Percentiles rank a stretch among this genome's conserved stretches.
These are phyloP conservation scores for Vombatus ursinus DNA, from an alignment of 2,113 vertebrate species.

Conservation along the genomic window DNA sequence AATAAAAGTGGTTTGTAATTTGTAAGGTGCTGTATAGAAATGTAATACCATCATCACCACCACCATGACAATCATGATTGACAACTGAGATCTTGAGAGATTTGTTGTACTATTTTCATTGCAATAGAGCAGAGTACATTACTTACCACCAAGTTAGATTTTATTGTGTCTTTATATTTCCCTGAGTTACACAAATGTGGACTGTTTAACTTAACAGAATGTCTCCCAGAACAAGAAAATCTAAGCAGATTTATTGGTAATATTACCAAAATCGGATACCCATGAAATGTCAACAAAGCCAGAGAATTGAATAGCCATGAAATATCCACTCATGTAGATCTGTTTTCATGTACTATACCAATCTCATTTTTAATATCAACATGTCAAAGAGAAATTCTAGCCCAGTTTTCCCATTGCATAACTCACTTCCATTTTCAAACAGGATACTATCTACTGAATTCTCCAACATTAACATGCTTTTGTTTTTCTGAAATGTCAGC, in stretches of 20 bases:
- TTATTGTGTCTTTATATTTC: not conserved
- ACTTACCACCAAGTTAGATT: slow-evolving; percentile 19
- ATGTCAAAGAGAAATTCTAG: not conserved
- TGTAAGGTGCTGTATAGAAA: not conserved
- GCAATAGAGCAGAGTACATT: not conserved
- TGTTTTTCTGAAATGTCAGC: slow-evolving; percentile 16
- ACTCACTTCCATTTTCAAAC: not conserved
- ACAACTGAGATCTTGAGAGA: not conserved
- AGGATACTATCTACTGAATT: not conserved
- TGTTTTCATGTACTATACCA: not conserved
- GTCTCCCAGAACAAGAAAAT: slow-evolving; percentile 34
- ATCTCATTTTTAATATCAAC: not conserved
- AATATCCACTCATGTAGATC: slow-evolving; percentile 4
- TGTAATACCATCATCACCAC: not conserved
- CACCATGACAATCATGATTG: not conserved
- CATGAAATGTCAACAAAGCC: slow-evolving; percentile 34
- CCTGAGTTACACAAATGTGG: slow-evolving; percentile 37
- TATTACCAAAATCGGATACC: slow-evolving; percentile 37
- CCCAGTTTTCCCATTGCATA: not conserved
- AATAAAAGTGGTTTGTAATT: not conserved
- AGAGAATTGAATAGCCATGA: slow-evolving; percentile 14
- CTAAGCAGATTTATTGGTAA: slow-evolving; percentile 1
- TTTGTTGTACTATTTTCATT: not conserved
- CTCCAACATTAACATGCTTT: not conserved
- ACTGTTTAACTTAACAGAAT: slow-evolving; percentile 27